These are phyloP conservation scores for Pentamera pediparva DNA, from an alignment of 53 echinoderm and acorn worm species.

Conservation along the genomic window DNA sequence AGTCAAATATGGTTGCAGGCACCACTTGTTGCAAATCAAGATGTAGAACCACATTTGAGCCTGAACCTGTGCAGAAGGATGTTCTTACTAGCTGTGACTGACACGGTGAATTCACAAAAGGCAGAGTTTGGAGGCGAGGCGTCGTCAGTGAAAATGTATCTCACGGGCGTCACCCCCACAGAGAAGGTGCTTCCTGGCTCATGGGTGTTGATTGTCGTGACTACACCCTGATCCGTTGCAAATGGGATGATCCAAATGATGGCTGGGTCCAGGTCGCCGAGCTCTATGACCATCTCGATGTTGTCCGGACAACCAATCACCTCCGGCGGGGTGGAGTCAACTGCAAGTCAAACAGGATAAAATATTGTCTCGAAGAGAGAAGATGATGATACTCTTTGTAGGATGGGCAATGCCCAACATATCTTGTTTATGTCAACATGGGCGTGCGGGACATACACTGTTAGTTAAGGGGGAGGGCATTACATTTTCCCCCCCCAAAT, in stretches of 20 bases:
- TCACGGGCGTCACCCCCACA: slow-evolving; percentile 7
- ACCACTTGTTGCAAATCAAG: too few relatives aligned
- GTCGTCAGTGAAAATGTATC: slow-evolving; percentile 37
- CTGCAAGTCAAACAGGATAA: not conserved
- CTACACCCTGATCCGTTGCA: slow-evolving; percentile 49
- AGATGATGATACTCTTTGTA: too few relatives aligned
- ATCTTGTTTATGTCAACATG: too few relatives aligned
- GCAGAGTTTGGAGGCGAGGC: slow-evolving; percentile 17
- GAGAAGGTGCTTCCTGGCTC: slow-evolving; percentile 35
- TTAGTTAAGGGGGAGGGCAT: too few relatives aligned
- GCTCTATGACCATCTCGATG: not conserved
- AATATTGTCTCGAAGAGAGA: too few relatives aligned
- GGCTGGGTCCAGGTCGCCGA: not conserved
- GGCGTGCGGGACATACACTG: too few relatives aligned
- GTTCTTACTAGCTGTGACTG: slow-evolving; percentile 45
- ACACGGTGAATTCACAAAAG: slow-evolving; percentile 33
- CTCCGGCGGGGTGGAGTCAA: not conserved
- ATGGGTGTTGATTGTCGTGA: slow-evolving; percentile 15
- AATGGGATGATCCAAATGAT: slow-evolving; percentile 9
- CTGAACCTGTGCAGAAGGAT: not conserved
- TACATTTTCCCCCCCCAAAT: too few relatives aligned
- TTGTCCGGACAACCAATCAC: slow-evolving; percentile 26
- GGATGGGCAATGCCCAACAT: too few relatives aligned
- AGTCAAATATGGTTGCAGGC: too few relatives aligned
- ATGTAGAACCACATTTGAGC: too few relatives aligned